Conservation (phyloP, 2,113 vertebrate genomes). For the Campylomormyrus tamandua region DNA sequence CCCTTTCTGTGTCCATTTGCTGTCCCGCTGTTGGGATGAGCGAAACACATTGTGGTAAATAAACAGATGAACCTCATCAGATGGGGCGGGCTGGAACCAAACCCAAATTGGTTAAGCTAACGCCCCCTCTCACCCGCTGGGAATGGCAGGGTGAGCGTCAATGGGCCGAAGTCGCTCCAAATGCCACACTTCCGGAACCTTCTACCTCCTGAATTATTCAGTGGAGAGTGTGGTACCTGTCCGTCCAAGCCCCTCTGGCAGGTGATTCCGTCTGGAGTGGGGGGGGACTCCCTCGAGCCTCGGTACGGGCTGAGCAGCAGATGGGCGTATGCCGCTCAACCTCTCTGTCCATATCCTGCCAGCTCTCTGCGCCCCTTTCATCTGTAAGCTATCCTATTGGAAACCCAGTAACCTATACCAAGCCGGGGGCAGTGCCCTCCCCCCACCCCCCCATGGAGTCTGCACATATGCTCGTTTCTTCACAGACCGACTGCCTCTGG, state of each 20-base stretch:
- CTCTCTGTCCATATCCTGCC: slow-evolving; percentile 18
- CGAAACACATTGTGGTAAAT: slow-evolving; percentile 1
- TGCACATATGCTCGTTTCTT: slow-evolving; percentile 12
- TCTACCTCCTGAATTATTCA: slow-evolving; percentile 45
- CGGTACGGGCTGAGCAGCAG: background rate
- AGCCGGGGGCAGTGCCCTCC: slow-evolving; percentile 13
- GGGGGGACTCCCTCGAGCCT: slow-evolving; percentile 35
- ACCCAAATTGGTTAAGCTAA: background rate
- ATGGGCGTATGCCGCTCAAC: background rate
- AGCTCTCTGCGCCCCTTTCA: slow-evolving; percentile 17
- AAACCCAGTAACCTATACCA: background rate
- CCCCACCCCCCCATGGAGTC: slow-evolving; percentile 3
- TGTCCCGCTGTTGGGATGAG: background rate
- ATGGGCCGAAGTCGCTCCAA: background rate
- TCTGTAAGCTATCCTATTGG: background rate
- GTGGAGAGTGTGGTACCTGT: slow-evolving; percentile 29
- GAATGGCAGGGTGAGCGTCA: background rate
- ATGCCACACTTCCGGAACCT: background rate
- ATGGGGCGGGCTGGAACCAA: background rate
- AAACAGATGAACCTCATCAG: background rate
- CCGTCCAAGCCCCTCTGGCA: slow-evolving; percentile 30
- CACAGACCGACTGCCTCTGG: slow-evolving; percentile 27
- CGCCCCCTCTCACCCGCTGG: background rate
- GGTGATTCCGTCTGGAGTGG: slow-evolving; percentile 14
- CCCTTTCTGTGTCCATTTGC: background rate